phyloP scores from a whole-genome alignment of 2,888 invertebrate species.

The Neocrepidodera transversa region DNA sequence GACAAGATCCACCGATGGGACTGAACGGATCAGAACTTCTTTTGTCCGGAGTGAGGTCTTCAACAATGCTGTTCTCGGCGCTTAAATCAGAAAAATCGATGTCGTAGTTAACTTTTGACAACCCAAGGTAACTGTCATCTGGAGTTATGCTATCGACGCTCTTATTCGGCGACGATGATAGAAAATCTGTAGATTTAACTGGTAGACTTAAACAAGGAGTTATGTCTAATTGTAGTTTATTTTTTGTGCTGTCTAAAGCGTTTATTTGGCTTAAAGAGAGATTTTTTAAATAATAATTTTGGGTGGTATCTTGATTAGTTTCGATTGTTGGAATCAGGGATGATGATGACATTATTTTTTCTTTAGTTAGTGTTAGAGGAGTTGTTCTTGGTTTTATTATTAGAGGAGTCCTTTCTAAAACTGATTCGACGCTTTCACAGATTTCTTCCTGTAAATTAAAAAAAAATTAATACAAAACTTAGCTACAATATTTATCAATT shows the following conservation, averaged over 20 bases:
- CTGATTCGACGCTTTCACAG: conserved; percentile 72
- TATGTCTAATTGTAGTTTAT: conserved; percentile 53
- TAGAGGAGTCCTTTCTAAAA: conserved; percentile 78
- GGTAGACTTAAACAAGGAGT: conserved; percentile 55
- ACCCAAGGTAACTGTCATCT: conserved; percentile 69
- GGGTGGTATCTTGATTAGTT: conserved; percentile 7
- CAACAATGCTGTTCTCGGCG: conserved; percentile 74
- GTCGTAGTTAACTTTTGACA: conserved; percentile 78
- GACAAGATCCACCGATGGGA: conserved; percentile 60
- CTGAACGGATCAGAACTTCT: conserved; percentile 65
- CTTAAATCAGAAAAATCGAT: conserved; percentile 79
- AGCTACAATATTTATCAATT: conserved; percentile 34
- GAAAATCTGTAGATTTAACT: conserved; percentile 50
- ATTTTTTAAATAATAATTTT: conserved; percentile 54
- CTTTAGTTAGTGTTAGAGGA: conserved; percentile 63
- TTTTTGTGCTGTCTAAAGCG: conserved; percentile 46
- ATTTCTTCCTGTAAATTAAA: conserved; percentile 70
- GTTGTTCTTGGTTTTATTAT: conserved; percentile 71
- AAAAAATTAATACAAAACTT: background rate
- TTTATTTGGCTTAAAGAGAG: conserved; percentile 49
- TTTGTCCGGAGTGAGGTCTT: conserved; percentile 60
- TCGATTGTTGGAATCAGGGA: conserved; percentile 29
- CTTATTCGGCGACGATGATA: conserved; percentile 48
- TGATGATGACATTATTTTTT: conserved; percentile 30
- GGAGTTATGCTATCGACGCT: conserved; percentile 69